Base-by-base conservation (phyloP, 1,140 invertebrate genomes). In the Protaetia brevitarsis region DNA sequence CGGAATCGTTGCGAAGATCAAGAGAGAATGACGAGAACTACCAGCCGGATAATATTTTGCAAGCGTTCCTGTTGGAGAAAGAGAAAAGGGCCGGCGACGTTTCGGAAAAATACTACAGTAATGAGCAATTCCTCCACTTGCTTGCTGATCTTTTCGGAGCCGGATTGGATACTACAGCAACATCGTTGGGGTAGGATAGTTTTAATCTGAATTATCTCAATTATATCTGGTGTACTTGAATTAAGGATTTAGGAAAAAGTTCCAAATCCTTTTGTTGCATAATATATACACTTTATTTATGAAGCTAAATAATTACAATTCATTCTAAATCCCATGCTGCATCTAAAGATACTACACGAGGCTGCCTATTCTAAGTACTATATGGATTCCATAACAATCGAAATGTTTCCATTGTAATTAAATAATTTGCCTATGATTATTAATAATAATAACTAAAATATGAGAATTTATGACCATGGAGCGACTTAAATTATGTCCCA, bases 121-220 rank as follows among this genome's bases (percentile, higher is more conserved):
- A 86, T 58, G 78, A 83, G 29, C 92, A 96, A 72, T 79, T 93
- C 72, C 78, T 86, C 71, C 90, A 91, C 79, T 79, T 95, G 11
- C 74, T 95, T 27, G 89, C 90, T 2, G 95, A 97, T 79, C 80
- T 97, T 64, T 94, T 94, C 73, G 91, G 94, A 0, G 94, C 92
- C 61, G 93, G 93, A 0, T 85, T 92, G n/a, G 95, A 97, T 75
- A 97, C 95, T 0, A 92, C 94, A 0, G 79, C 94, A 21, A 88
- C 90, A 0, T 92, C 94, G 0, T 74, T 97, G 7, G 66, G 73
- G 76, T 77, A 68, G 29, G 19, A 21, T 34, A 1, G n/a, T 7
- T 10, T 10, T 34, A 29, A 8, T 16, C 28, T 11, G 0, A 7
- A 34, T 34, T 34, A n/a, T n/a, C n/a, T 34, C 7, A 7, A 10